Evolutionary conservation across 2,888 invertebrate genomes (phyloP).

Genomic region (Pediacus dermestoides): DNA sequence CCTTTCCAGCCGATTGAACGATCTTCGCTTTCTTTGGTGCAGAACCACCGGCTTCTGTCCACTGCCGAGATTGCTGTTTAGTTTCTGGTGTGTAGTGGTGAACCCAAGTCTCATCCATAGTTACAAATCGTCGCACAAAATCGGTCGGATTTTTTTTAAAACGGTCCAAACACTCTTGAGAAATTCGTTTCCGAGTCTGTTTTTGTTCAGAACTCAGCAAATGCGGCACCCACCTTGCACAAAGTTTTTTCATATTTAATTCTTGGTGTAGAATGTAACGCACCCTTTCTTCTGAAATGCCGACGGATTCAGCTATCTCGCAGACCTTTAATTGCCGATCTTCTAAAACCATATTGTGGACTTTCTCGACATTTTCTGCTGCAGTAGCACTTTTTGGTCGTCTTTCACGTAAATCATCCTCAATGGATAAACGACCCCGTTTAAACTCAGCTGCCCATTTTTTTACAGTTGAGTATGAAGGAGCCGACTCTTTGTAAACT

Average conservation of each 20-base stretch:
- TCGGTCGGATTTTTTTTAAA: not conserved
- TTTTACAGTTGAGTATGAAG: slow-evolving; percentile 21
- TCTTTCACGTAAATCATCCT: slow-evolving; percentile 13
- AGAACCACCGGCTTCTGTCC: slow-evolving; percentile 14
- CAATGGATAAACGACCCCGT: slow-evolving; percentile 4
- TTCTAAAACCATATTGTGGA: slow-evolving; percentile 26
- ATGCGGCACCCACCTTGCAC: slow-evolving; percentile 17
- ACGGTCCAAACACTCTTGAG: not conserved
- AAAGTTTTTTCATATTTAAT: slow-evolving; percentile 10
- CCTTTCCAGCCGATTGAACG: slow-evolving; percentile 20
- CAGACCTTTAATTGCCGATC: slow-evolving; percentile 26
- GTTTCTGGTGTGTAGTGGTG: slow-evolving; percentile 27
- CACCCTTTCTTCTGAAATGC: slow-evolving; percentile 20
- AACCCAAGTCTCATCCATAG: slow-evolving; percentile 23
- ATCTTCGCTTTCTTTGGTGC: slow-evolving; percentile 23
- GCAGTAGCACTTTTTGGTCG: slow-evolving; percentile 14
- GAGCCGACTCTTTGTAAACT: slow-evolving; percentile 9
- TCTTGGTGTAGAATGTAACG: slow-evolving; percentile 5
- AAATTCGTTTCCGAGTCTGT: not conserved
- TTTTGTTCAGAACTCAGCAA: slow-evolving; percentile 2
- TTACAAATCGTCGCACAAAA: slow-evolving; percentile 11
- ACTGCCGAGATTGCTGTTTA: too few species aligned
- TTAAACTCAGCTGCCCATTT: slow-evolving; percentile 18
- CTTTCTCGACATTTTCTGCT: slow-evolving; percentile 19
- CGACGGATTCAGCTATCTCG: slow-evolving; percentile 24